Evolutionary conservation across 1,140 invertebrate genomes (phyloP), one percentile per base, ranked within the genome.

Genomic region (Dufourea novaeangliae): DNA sequence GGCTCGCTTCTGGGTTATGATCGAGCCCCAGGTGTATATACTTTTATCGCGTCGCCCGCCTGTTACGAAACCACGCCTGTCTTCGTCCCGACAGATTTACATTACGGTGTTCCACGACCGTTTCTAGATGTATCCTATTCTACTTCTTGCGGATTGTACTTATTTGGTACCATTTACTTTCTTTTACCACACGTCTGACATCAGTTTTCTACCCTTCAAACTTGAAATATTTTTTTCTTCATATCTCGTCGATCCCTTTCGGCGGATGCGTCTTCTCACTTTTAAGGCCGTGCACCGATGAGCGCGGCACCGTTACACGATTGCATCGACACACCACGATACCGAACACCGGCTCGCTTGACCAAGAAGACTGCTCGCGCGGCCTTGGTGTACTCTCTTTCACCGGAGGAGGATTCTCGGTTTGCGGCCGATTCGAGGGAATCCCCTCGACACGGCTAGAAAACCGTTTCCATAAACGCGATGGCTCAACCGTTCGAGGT

Each of bases 381-480:
- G 67, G 41, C 80, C 67, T 81, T 77, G 67, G n/a, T 25, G 39
- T 10, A 62, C 29, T 62, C 50, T 82, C 64, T 75, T 75, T 79
- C 77, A 75, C 77, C 41, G 25, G 70, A 61, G 71, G 61, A 67
- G 62, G 52, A 59, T 67, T 12, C n/a, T 50, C 56, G 57, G 22
- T 12, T 39, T 39, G 41, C 32, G 17, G 27, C 34, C 46, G 46
- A 46, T 67, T 59, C 12, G 39, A 59, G 54, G 62, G 54, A 69
- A 69, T 83, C 76, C 68, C 75, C 64, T 72, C 52, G 54, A 56
- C 62, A 67, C 22, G 25, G 27, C 50, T 68, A 70, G 41, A 68
- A 82, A 82, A 83, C 67, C 20, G 63, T 83, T 83, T 83, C 68
- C 62, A 82, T 22, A 50, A 72, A 78, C 44, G 64, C 64, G 68